Evolutionary conservation across 2,888 invertebrate genomes (phyloP), one percentile per base, ranked within the genome.

Genomic region (Lasiommata megera): DNA sequence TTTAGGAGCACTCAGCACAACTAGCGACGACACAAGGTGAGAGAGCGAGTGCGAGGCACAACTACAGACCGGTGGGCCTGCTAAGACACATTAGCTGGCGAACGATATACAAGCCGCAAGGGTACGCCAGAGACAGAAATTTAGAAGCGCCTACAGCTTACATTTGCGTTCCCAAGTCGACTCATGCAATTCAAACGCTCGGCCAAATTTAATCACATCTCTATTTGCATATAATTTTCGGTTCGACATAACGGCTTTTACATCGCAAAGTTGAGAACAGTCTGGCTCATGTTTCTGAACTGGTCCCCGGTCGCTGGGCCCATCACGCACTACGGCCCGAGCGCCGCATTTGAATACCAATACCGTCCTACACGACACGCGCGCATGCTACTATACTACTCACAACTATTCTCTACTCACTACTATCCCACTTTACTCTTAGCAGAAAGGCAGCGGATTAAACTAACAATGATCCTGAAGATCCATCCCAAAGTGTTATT

Each of bases 281-380:
- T 50, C 46, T 51, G 51, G 54, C 56, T 60, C 54, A 41, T 59
- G 62, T 48, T 43, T 56, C 56, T 60, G 54, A 58, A 54, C 55
- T 56, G 58, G 63, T 62, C 63, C 62, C 50, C 67, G 72, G 73
- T 70, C 71, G 67, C 70, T 67, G 71, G 68, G 73, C 73, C 70
- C 72, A 61, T 79, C 85, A 83, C 81, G 80, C 88, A 85, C 84
- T 76, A 80, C 72, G 84, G 84, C 87, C 85, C 88, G 88, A 89
- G 85, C 87, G 88, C 88, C 91, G 93, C 93, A 93, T 93, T 93
- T 93, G 93, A 93, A 93, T 93, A 93, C 93, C 93, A 93, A 93
- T 93, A 93, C 93, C 90, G 81, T 82, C 80, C 79, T 82, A 89
- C 90, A 88, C 84, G 79, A 89, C 88, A 89, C 88, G 87, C 88